phyloP scores from a whole-genome alignment of 2,888 invertebrate species.

The Griposia aprilina region DNA sequence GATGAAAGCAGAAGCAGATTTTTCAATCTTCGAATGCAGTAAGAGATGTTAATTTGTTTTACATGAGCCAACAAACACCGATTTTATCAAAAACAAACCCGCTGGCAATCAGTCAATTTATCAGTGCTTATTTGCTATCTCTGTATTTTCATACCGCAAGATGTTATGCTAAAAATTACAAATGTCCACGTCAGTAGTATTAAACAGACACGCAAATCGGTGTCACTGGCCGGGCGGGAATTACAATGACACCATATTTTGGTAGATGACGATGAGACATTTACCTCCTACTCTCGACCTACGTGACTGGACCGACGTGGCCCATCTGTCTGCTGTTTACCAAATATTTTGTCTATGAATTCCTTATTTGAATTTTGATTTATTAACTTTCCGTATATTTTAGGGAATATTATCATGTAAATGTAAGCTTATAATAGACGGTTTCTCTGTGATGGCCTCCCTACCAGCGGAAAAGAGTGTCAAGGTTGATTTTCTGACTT shows the following conservation, averaged over 20 bases:
- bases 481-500: not conserved
- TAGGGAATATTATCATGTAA: not conserved
- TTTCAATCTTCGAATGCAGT: conserved; percentile 1
- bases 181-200: conserved; percentile 53
- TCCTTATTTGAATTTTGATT: conserved; percentile 35
- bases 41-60: not conserved
- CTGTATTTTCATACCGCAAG: conserved; percentile 31
- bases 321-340: conserved; percentile 11
- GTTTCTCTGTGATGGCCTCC: not conserved
- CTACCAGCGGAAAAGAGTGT: not conserved
- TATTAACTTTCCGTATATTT: not conserved
- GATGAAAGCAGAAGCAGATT: not conserved
- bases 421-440: not conserved
- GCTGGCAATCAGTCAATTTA: conserved; percentile 40
- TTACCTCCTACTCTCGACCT: conserved; percentile 61
- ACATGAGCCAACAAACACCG: conserved; percentile 4
- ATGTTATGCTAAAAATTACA: conserved; percentile 29
- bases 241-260: conserved; percentile 57
- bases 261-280: conserved; percentile 45
- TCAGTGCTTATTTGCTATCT: conserved; percentile 43
- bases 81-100: conserved; percentile 18
- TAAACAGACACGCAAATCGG: conserved; percentile 26
- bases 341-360: conserved; percentile 36
- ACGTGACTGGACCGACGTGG: conserved; percentile 57
- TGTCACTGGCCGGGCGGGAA: conserved; percentile 36